phyloP scores from a whole-genome alignment of 2,888 invertebrate species.

The Didymodactylos carnosus region DNA sequence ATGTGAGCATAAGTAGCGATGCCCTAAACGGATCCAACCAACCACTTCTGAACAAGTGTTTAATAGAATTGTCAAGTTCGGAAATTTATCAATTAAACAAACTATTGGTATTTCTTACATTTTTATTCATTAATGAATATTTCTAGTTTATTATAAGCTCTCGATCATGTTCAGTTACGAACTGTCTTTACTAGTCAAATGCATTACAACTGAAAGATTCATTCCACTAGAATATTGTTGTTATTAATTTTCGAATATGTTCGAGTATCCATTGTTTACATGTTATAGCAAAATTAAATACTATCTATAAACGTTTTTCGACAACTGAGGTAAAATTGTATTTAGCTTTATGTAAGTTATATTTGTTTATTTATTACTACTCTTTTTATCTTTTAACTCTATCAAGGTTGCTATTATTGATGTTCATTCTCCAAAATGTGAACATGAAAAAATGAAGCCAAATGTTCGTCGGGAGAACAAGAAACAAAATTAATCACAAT shows the following conservation, averaged over 20 bases:
- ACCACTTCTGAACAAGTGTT: too few relatives aligned
- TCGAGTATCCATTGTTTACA: constrained; percentile 93
- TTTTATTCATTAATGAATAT: too few relatives aligned
- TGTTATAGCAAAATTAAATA: constrained; percentile 60
- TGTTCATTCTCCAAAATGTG: constrained; percentile 79
- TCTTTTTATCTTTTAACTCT: not conserved
- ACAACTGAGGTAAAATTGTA: constrained; percentile 44
- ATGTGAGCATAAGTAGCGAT: too few relatives aligned
- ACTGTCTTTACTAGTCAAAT: not conserved
- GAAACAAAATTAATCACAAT: constrained; percentile 56
- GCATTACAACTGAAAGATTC: constrained; percentile 38
- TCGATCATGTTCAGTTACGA: not conserved
- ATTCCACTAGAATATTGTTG: constrained; percentile 50
- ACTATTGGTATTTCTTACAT: too few relatives aligned
- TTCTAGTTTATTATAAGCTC: too few relatives aligned
- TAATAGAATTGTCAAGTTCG: too few relatives aligned
- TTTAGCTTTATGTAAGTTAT: not conserved
- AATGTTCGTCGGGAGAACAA: constrained; percentile 63
- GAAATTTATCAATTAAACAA: too few relatives aligned
- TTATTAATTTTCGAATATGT: constrained; percentile 82
- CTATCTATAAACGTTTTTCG: constrained; percentile 52
- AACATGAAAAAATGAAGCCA: constrained; percentile 58
- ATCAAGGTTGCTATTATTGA: constrained; percentile 28
- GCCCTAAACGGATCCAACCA: too few relatives aligned
- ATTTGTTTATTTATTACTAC: not conserved